Evolutionary conservation across 2,113 vertebrate species (phyloP).

Genomic region (Nothocercus julius): DNA sequence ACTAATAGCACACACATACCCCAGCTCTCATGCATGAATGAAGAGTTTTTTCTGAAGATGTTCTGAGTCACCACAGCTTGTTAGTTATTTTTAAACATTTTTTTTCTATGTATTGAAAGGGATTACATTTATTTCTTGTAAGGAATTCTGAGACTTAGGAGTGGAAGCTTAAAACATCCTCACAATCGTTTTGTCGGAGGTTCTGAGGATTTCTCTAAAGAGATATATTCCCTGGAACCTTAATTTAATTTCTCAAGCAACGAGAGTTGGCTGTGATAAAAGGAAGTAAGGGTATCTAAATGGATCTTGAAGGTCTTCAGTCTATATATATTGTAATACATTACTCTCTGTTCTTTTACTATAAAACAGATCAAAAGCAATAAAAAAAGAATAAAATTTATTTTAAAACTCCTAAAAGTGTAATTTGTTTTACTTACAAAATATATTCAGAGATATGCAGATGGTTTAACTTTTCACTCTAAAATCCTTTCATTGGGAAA

Average conservation of each 20-base stretch:
- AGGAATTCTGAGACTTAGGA: constrained; percentile 10
- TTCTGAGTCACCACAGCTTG: neutral
- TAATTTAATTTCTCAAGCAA: neutral
- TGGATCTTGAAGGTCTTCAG: neutral
- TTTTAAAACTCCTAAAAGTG: neutral
- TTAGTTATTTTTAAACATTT: neutral
- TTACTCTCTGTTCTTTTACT: constrained; percentile 60
- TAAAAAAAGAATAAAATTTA: constrained; percentile 28
- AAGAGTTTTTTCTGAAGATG: neutral
- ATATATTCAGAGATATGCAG: neutral
- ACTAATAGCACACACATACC: neutral
- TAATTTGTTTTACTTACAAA: constrained; percentile 19
- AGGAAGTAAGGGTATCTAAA: constrained; percentile 23
- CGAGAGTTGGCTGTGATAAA: neutral
- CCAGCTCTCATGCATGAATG: neutral
- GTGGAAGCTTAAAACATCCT: neutral
- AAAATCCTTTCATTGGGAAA: neutral
- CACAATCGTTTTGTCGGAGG: neutral
- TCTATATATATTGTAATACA: neutral
- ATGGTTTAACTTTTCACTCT: neutral
- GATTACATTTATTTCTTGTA: constrained; percentile 2
- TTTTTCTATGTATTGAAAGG: constrained; percentile 22
- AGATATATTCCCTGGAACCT: neutral
- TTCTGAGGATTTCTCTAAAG: neutral
- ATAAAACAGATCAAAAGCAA: constrained; percentile 53